Evolutionary conservation across 2,797 vertebrate genomes (phyloP).

Genomic region (Pteropus rufus): DNA sequence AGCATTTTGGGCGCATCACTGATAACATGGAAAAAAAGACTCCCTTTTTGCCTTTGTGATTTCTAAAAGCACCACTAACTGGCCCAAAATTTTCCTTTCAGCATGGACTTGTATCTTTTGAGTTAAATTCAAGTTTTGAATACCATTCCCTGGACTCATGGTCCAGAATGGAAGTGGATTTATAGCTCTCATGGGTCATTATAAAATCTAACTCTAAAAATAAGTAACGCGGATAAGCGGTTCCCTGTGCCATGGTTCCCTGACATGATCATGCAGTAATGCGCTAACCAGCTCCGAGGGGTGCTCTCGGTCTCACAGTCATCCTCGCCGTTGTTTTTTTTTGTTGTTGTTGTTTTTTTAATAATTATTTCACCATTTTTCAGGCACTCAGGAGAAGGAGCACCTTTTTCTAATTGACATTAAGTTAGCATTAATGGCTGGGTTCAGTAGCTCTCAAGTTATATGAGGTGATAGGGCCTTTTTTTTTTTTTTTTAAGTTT

Average conservation of each 20-base stretch:
- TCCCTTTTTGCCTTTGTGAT: not conserved
- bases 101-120: not conserved
- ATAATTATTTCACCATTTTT: not conserved
- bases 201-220: not conserved
- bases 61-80: not conserved
- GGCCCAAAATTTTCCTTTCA: not conserved
- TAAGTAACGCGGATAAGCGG: not conserved
- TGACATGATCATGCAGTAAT: fast-evolving
- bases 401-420: not conserved
- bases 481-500: not conserved
- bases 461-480: not conserved
- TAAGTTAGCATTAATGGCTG: fast-evolving
- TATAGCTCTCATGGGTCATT: not conserved
- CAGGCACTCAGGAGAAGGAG: not conserved
- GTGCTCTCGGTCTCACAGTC: fast-evolving
- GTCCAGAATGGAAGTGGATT: not conserved
- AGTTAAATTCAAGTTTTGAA: not conserved
- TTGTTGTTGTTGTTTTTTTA: not conserved
- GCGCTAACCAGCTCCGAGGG: not conserved
- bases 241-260: not conserved
- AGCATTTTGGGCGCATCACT: not conserved
- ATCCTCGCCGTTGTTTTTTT: not conserved
- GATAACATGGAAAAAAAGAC: not conserved
- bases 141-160: not conserved
- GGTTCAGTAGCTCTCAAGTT: not conserved